These are phyloP conservation scores for Hydropotes inermis DNA, from an alignment of 2,113 vertebrate species.

Conservation along the genomic window DNA sequence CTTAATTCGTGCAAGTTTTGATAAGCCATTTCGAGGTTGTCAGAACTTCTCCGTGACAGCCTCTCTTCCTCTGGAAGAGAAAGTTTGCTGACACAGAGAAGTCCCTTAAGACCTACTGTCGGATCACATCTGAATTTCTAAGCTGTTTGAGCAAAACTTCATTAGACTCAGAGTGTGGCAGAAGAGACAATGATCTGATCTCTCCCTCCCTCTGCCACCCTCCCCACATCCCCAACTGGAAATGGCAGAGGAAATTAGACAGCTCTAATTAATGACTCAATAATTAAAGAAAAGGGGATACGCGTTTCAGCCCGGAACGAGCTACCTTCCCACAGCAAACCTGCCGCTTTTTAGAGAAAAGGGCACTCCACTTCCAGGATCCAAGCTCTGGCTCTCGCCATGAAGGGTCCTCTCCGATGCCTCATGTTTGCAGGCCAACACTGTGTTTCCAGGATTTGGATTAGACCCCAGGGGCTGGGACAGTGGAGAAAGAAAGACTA, in stretches of 20 bases:
- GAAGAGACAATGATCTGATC: background rate
- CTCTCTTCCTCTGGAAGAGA: background rate
- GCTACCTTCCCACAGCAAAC: background rate
- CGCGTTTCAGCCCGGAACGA: background rate
- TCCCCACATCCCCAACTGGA: background rate
- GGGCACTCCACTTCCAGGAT: background rate
- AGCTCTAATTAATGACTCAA: conserved; percentile 74
- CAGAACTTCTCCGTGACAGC: background rate
- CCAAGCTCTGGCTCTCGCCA: background rate
- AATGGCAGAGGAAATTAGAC: conserved; percentile 72
- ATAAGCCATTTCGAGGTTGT: background rate
- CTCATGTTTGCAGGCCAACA: background rate
- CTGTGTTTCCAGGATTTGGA: accelerated
- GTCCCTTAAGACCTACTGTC: conserved; percentile 35
- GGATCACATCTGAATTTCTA: conserved; percentile 38
- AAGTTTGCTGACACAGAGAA: conserved; percentile 19
- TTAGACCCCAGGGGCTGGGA: background rate
- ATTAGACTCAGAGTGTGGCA: background rate
- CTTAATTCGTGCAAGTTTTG: background rate
- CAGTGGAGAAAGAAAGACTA: background rate
- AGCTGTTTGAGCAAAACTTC: conserved; percentile 61
- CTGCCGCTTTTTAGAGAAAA: background rate
- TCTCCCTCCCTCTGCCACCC: background rate
- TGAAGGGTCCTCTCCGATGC: accelerated
- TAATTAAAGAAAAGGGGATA: conserved; percentile 77